phyloP scores from a whole-genome alignment of 2,113 vertebrate genomes.

The Argyrosomus japonicus region DNA sequence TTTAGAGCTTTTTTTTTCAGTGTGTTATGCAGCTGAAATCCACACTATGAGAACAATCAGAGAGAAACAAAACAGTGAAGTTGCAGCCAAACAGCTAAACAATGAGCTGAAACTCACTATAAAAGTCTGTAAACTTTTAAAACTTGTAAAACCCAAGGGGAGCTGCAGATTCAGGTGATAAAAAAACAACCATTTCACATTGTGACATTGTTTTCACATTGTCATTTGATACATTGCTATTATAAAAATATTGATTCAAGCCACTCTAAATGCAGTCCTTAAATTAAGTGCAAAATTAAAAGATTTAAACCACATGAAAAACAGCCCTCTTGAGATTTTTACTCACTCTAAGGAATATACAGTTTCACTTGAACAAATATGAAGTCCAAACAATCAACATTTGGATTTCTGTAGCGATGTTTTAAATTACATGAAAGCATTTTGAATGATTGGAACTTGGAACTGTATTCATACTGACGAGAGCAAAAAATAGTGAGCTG shows the following conservation, averaged over 20 bases:
- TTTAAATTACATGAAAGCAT: constrained; percentile 3
- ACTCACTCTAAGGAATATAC: background rate
- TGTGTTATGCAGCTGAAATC: background rate
- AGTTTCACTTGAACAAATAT: background rate
- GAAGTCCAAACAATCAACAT: constrained; percentile 1
- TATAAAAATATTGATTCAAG: background rate
- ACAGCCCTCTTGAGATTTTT: background rate
- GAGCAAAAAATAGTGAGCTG: background rate
- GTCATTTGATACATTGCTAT: background rate
- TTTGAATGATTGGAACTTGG: constrained; percentile 6
- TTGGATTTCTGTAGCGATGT: background rate
- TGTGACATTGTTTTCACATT: too few species aligned
- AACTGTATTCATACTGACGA: background rate
- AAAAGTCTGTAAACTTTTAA: background rate
- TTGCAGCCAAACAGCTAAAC: background rate
- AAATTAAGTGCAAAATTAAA: background rate
- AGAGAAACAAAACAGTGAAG: background rate
- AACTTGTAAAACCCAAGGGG: background rate
- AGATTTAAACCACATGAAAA: background rate
- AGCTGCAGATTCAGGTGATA: background rate
- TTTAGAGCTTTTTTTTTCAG: background rate
- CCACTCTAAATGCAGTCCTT: background rate
- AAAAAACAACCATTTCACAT: too few species aligned
- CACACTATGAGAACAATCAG: background rate
- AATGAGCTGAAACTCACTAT: background rate